Conservation (phyloP, 2,888 invertebrate genomes). For the Nasonovia ribisnigri region DNA sequence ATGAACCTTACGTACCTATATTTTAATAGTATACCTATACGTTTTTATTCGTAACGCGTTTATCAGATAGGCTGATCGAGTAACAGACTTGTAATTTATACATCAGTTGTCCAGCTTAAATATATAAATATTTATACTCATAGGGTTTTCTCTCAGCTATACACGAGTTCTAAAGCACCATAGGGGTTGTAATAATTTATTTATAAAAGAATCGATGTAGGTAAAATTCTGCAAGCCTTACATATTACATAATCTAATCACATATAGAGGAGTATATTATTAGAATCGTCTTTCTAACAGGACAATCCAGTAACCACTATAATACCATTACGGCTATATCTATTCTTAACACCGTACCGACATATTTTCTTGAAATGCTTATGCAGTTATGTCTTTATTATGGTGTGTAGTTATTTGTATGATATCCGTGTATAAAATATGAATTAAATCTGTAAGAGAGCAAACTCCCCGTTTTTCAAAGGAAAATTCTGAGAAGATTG, state of each 20-base stretch:
- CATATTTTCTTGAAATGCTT: neutral
- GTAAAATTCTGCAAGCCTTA: neutral
- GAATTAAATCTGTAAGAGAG: neutral
- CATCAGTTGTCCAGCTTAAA: neutral
- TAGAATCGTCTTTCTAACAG: neutral
- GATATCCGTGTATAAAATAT: neutral
- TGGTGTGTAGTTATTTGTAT: neutral
- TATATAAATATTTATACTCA: conserved; percentile 1
- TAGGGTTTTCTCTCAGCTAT: neutral
- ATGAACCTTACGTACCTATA: neutral
- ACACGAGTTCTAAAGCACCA: neutral
- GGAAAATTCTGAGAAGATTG: too few relatives aligned
- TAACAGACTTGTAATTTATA: neutral
- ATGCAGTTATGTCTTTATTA: neutral
- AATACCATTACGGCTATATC: neutral
- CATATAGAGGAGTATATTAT: neutral
- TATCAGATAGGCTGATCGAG: neutral
- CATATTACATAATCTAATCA: conserved; percentile 16
- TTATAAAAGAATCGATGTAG: neutral
- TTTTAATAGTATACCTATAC: neutral
- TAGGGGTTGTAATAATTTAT: conserved; percentile 18
- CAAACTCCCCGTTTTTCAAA: too few relatives aligned
- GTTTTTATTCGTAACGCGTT: neutral
- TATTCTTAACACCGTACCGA: neutral
- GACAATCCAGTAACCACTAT: neutral